These are phyloP conservation scores for Latrodectus geometricus DNA, from an alignment of 1,140 invertebrate species.

Conservation along the genomic window DNA sequence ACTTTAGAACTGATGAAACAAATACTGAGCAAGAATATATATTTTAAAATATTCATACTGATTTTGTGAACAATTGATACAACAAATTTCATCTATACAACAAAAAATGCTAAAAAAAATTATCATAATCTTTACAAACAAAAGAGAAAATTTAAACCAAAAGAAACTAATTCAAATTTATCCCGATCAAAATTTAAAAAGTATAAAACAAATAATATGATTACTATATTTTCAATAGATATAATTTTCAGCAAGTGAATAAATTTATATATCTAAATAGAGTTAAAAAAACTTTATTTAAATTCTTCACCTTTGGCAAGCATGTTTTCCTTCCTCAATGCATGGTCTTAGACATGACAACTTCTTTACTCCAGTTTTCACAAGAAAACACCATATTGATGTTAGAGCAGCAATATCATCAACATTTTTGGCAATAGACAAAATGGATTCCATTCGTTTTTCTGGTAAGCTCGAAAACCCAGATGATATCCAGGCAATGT, in stretches of 20 bases:
- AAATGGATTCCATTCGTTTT: background rate
- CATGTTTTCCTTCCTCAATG: conserved; percentile 57
- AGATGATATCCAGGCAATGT: conserved; percentile 18
- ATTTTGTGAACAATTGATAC: no score
- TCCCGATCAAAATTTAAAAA: no score
- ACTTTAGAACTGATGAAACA: no score
- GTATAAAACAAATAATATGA: no score
- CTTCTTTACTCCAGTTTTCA: conserved; percentile 20
- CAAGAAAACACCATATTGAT: conserved; percentile 22
- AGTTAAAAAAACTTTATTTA: background rate
- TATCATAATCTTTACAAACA: no score
- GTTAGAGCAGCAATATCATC: conserved; percentile 7
- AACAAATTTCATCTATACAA: no score
- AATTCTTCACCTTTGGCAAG: background rate
- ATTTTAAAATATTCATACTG: no score
- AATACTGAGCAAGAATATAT: no score
- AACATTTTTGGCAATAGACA: conserved; percentile 6
- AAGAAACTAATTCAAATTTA: no score
- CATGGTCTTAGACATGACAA: conserved; percentile 21
- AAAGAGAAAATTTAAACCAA: no score
- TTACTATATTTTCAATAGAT: no score
- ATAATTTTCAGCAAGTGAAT: background rate
- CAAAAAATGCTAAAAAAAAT: no score
- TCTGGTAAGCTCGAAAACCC: conserved; percentile 17
- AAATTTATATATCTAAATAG: background rate